Evolutionary conservation across 2,888 invertebrate genomes (phyloP), one percentile per base, ranked within the genome.

Genomic region (Ctenicera cuprea): DNA sequence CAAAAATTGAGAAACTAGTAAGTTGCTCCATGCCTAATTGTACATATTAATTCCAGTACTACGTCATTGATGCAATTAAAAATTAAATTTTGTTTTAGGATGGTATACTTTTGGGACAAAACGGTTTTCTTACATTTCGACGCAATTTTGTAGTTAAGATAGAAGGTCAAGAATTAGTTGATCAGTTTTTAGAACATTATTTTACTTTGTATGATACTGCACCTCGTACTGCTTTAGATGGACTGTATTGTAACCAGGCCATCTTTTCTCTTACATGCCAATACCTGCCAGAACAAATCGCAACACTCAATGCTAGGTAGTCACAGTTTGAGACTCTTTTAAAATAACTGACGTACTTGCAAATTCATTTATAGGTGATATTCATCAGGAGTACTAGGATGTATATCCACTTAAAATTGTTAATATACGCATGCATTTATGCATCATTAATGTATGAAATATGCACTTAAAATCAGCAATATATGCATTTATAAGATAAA

Each of bases 101-200:
- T 78, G 91, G 90, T 0, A 82, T 90, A 3, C 12, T 54, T 26
- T 73, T 83, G 0, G 75, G 82, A 0, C 79, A 81, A 30, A 86
- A 87, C 1, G 86, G 87, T 3, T 79, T 91, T 48, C 90, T 91
- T 0, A 78, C 83, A 0, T 80, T 85, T 18, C 84, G 86, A 80
- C 87, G 87, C 18, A 90, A 91, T 81, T 92, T 87, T 83, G 88
- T 92, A 57, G 85, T 88, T 45, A 87, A 89, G 12, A 82, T 84
- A 3, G 87, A 87, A 0, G 88, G 89, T 0, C 83, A 85, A 43
- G 83, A 82, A 0, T 77, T 94, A 0, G 89, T 91, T 0, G 89
- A 91, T 68, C 90, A 90, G 79, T 94, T 94, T 83, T 83, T 94
- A 3, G 89, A 91, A 69, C 90, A 92, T 73, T 93, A 90, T 86